Conservation (phyloP, 1,140 invertebrate genomes). For the Anastrepha obliqua region DNA sequence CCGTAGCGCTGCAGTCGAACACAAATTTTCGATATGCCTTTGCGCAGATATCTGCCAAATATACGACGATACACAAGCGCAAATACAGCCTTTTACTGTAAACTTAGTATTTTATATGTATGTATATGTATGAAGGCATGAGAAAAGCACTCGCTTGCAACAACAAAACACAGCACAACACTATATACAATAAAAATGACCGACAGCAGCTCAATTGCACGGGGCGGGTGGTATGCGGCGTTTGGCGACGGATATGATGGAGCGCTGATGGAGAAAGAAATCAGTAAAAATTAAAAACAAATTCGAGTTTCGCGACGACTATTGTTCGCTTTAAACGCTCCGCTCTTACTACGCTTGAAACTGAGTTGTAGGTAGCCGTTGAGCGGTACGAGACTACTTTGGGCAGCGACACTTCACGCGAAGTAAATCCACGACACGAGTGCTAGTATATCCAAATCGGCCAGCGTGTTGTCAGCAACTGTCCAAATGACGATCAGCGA, state of each 20-base stretch:
- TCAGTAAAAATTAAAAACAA: background rate
- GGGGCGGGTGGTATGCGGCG: background rate
- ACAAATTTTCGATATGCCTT: background rate
- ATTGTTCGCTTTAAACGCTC: conserved; percentile 18
- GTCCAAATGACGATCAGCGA: background rate
- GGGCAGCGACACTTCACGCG: background rate
- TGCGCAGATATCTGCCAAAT: background rate
- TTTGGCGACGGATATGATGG: conserved; percentile 33
- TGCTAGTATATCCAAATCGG: conserved; percentile 24
- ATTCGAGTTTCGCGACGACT: conserved; percentile 46
- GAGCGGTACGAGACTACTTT: background rate
- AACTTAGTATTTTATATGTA: background rate
- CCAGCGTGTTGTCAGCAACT: conserved; percentile 36
- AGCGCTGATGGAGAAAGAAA: conserved; percentile 19
- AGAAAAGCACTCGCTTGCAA: conserved; percentile 18
- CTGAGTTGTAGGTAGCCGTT: background rate
- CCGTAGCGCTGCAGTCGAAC: background rate
- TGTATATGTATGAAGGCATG: background rate
- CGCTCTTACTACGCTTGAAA: conserved; percentile 28
- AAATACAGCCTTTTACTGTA: background rate
- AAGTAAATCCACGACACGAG: background rate
- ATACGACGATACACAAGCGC: background rate
- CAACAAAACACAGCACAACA: background rate
- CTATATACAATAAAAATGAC: background rate
- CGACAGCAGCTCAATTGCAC: background rate